Conservation (phyloP, 2,888 invertebrate species). For the Venusia cambrica region DNA sequence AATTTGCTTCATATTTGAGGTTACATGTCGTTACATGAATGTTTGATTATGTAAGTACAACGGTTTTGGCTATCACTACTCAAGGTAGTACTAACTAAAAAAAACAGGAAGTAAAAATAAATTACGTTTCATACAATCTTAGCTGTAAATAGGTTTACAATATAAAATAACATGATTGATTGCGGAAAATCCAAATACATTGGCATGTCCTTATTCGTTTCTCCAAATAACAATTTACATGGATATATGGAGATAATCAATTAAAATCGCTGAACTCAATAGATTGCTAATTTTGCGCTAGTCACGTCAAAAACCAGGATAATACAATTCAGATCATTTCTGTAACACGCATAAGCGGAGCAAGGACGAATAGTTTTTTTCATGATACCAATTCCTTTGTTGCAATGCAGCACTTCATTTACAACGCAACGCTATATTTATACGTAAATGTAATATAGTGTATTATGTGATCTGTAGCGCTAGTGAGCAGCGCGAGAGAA, state of each 20-base stretch:
- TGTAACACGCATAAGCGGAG: slow-evolving; percentile 16
- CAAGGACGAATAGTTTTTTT: slow-evolving; percentile 14
- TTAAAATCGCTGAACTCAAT: slow-evolving; percentile 10
- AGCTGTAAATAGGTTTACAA: too few relatives aligned
- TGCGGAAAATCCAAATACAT: not conserved
- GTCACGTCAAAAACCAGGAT: slow-evolving; percentile 14
- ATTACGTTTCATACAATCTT: too few relatives aligned
- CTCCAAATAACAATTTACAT: slow-evolving; percentile 1
- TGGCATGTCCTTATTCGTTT: slow-evolving; percentile 7
- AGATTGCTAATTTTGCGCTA: slow-evolving; percentile 6
- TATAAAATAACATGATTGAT: not conserved
- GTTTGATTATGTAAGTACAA: too few relatives aligned
- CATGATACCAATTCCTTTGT: slow-evolving; percentile 17
- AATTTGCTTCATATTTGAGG: too few relatives aligned
- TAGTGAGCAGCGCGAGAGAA: too few relatives aligned
- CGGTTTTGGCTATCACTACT: too few relatives aligned
- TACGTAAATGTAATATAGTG: too few relatives aligned
- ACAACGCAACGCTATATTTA: too few relatives aligned
- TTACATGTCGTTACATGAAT: too few relatives aligned
- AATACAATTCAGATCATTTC: slow-evolving; percentile 10
- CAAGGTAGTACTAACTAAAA: too few relatives aligned
- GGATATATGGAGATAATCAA: slow-evolving; percentile 3
- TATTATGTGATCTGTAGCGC: too few relatives aligned
- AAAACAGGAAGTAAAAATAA: too few relatives aligned
- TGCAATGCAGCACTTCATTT: slow-evolving; percentile 13